phyloP scores from a whole-genome alignment of 2,797 vertebrate genomes.

The Danio jaintianensis region DNA sequence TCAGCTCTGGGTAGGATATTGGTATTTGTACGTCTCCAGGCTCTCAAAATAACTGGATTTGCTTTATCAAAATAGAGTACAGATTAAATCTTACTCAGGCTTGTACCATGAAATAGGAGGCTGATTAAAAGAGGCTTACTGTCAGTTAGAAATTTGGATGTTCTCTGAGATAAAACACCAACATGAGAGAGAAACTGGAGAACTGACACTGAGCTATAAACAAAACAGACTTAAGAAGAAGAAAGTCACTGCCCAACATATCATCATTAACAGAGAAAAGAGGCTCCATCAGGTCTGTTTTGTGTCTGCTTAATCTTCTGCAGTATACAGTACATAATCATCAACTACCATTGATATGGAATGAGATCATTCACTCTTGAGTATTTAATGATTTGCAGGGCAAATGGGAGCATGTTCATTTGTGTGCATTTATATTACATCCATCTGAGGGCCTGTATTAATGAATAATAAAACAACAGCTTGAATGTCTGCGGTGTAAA shows the following conservation, averaged over 20 bases:
- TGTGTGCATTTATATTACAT: not conserved
- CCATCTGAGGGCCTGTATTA: too few relatives aligned
- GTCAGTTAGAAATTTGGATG: slow-evolving; percentile 34
- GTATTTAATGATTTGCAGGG: slow-evolving; percentile 33
- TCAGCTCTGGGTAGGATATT: slow-evolving; percentile 15
- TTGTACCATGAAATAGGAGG: slow-evolving; percentile 30
- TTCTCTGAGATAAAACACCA: slow-evolving; percentile 39
- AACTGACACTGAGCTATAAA: slow-evolving; percentile 10
- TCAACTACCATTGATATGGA: slow-evolving; percentile 60
- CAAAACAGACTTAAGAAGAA: slow-evolving; percentile 24
- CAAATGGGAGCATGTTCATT: not conserved
- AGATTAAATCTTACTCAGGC: slow-evolving; percentile 36
- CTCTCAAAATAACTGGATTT: slow-evolving; percentile 43
- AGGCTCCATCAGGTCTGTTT: slow-evolving; percentile 64
- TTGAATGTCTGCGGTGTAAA: too few relatives aligned
- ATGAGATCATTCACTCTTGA: slow-evolving; percentile 61
- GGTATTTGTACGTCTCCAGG: slow-evolving; percentile 33
- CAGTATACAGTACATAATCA: slow-evolving; percentile 52
- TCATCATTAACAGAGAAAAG: slow-evolving; percentile 67
- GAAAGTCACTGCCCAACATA: slow-evolving; percentile 67
- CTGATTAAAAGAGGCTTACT: slow-evolving; percentile 51
- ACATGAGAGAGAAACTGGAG: not conserved
- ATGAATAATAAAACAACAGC: too few relatives aligned
- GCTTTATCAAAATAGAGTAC: slow-evolving; percentile 42
- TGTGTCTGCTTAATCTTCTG: slow-evolving; percentile 65